These are phyloP conservation scores for Micrasema longulum DNA, from an alignment of 1,140 invertebrate genomes.

Conservation along the genomic window DNA sequence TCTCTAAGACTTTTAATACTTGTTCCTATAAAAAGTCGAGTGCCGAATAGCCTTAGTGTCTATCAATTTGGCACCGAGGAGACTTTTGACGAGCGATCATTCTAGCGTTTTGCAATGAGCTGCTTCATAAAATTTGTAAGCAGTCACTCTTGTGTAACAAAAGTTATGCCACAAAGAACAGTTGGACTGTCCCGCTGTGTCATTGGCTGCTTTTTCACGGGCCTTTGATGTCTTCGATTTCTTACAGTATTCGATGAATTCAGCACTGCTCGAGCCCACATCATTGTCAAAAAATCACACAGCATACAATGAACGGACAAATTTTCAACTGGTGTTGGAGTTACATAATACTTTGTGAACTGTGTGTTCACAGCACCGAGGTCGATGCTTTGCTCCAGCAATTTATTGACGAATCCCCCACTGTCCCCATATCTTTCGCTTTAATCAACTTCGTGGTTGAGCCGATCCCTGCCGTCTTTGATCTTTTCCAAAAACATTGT, in stretches of 20 bases:
- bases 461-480: slow-evolving; percentile 13
- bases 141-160: slow-evolving; percentile 60
- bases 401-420: no score
- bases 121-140: slow-evolving; percentile 60
- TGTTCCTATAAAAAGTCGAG: slow-evolving; percentile 58
- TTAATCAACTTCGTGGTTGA: background rate
- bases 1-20: slow-evolving; percentile 52
- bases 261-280: no score
- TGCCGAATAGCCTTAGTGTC: slow-evolving; percentile 56
- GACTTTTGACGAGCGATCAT: slow-evolving; percentile 56
- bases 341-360: no score
- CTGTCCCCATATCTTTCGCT: background rate
- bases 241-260: no score
- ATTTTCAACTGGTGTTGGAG: no score
- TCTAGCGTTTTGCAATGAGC: slow-evolving; percentile 57
- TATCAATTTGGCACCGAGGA: slow-evolving; percentile 57
- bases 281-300: no score
- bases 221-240: background rate
- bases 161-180: slow-evolving; percentile 58
- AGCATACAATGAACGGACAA: no score
- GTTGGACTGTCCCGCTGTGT: slow-evolving; percentile 47
- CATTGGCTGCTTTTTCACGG: slow-evolving; percentile 43
- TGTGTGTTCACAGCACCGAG: no score
- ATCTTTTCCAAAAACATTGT: slow-evolving; percentile 12
- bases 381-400: no score